Conservation (phyloP, 2,797 vertebrate species). For the Oreochromis grahami region DNA sequence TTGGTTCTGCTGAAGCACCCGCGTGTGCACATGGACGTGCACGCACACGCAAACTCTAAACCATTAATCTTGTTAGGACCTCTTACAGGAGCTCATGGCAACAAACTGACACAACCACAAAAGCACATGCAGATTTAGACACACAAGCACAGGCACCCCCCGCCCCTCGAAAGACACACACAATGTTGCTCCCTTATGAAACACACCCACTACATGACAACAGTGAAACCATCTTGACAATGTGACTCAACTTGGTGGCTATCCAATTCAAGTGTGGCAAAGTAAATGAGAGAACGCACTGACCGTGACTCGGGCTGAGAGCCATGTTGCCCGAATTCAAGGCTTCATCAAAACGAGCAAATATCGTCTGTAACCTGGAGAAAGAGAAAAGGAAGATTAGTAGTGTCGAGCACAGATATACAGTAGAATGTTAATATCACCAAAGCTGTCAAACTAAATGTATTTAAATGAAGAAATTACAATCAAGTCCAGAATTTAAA, state of each 20-base stretch:
- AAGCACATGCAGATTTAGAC: slow-evolving; percentile 25
- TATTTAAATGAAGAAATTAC: background rate
- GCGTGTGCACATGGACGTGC: background rate
- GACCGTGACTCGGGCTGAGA: slow-evolving; percentile 87
- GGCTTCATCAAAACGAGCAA: slow-evolving; percentile 94
- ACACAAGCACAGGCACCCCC: background rate
- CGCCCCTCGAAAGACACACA: background rate
- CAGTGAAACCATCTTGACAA: background rate
- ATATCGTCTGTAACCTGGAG: slow-evolving; percentile 89
- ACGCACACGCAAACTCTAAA: slow-evolving; percentile 24
- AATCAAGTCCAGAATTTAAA: background rate
- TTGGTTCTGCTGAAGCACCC: background rate
- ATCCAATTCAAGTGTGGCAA: background rate
- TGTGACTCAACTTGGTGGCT: background rate
- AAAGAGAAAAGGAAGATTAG: slow-evolving; percentile 33
- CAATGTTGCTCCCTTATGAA: background rate
- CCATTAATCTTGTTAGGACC: slow-evolving; percentile 64
- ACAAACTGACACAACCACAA: slow-evolving; percentile 35
- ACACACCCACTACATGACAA: background rate
- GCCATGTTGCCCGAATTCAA: slow-evolving; percentile 91
- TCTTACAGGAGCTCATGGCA: slow-evolving; percentile 58
- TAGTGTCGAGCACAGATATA: background rate
- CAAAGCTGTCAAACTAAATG: background rate
- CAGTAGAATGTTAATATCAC: background rate
- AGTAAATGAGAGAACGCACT: slow-evolving; percentile 59